Base-by-base conservation (phyloP, 2,888 invertebrate species). In the Gnatocerus cornutus region DNA sequence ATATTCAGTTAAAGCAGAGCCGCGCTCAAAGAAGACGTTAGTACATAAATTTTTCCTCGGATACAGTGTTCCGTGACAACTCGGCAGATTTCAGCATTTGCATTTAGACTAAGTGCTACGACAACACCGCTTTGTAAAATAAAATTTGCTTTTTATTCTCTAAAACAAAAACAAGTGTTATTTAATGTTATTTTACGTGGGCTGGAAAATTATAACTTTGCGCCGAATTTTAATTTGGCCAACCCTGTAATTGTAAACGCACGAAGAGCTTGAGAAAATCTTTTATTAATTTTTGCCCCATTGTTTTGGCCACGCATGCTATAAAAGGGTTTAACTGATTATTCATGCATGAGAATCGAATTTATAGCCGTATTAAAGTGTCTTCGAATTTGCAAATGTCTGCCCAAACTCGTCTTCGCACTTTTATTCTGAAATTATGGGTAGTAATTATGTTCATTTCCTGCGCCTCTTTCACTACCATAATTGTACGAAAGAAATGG, bases 221-320 rank as follows among this genome's bases (percentile, higher is more conserved):
- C 50, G 27, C 61, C 33, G 52, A 67, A 48, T 67, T 12, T 14
- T 39, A 67, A 66, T 59, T 52, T 45, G 41, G 55, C 56, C 48
- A 45, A 50, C 65, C 65, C 65, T 48, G 50, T 52, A 58, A 65
- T 65, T 65, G 56, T 59, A 10, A 8, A 10, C 50, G 46, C n/a
- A 33, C 56, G 56, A 7, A 53, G 29, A 50, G 1, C 39, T 37
- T 33, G 37, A 37, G 27, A 45, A 43, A 67, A 67, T 61, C 67
- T 67, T 67, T 67, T 62, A 62, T 53, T 68, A 62, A 33, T 33
- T 50, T 43, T 43, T 37, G 12, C 61, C 27, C 50, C 41, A 63
- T 68, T 68, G 62, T 67, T 67, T 45, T 29, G 37, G 39, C 33
- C 65, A 56, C 48, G 65, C 65, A 65, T 56, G 48, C 46, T 10